Evolutionary conservation across 2,888 invertebrate genomes (phyloP).

Genomic region (Epinotia ramella): DNA sequence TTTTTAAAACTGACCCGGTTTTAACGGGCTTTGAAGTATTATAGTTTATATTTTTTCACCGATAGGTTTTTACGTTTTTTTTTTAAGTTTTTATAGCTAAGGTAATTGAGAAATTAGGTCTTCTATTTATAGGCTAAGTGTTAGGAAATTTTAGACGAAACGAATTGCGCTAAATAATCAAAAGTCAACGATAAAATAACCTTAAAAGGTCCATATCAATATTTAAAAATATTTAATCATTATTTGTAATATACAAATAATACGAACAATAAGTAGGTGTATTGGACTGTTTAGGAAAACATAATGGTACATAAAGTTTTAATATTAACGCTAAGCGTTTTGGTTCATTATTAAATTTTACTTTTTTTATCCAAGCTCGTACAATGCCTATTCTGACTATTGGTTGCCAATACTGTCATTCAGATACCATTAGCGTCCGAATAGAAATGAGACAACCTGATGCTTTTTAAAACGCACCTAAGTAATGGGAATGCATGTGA

Average conservation of each 20-base stretch:
- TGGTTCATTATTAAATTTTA: constrained; percentile 54
- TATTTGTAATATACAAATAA: constrained; percentile 74
- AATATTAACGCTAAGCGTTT: constrained; percentile 74
- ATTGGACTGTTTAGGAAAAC: constrained; percentile 67
- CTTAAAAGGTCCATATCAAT: constrained; percentile 85
- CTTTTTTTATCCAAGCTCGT: constrained; percentile 7
- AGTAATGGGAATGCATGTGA: too few species aligned
- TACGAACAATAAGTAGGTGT: constrained; percentile 84
- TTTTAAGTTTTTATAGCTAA: constrained; percentile 57
- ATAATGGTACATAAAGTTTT: constrained; percentile 51
- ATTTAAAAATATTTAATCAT: constrained; percentile 82
- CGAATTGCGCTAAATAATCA: constrained; percentile 65
- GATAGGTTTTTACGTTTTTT: constrained; percentile 52
- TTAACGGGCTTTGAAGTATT: constrained; percentile 83
- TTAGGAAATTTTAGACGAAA: constrained; percentile 68
- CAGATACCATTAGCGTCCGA: not conserved
- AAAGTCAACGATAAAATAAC: constrained; percentile 76
- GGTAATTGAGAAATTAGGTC: constrained; percentile 69
- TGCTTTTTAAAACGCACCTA: not conserved
- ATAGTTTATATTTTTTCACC: constrained; percentile 71
- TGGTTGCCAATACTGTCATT: not conserved
- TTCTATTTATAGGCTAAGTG: constrained; percentile 71
- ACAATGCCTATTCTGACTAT: not conserved
- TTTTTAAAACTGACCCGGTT: constrained; percentile 72
- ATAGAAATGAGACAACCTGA: not conserved